A percentile compares a stretch with the other conserved stretches of the same genome.
Conservation (phyloP, 1,140 invertebrate species). For the Oncopodura yosiiana region DNA sequence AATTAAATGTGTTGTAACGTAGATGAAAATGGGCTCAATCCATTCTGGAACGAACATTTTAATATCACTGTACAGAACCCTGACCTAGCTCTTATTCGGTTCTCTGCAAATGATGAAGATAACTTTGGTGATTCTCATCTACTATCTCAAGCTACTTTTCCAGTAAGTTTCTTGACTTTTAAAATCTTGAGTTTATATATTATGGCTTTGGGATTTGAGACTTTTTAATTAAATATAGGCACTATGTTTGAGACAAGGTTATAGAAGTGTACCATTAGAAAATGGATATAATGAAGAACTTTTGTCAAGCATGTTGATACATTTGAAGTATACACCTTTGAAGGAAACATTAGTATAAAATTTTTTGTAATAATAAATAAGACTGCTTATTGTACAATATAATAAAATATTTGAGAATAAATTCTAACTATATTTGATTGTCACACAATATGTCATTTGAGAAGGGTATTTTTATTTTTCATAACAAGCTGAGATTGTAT, state of each 20-base stretch:
- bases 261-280: conserved; percentile 79
- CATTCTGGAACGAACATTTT: conserved; percentile 82
- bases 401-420: too few species aligned
- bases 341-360: too few species aligned
- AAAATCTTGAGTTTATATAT: background rate
- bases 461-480: too few species aligned
- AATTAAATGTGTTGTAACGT: background rate
- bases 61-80: conserved; percentile 79
- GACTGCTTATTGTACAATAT: too few species aligned
- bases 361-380: too few species aligned
- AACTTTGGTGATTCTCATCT: conserved; percentile 95
- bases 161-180: conserved; percentile 46
- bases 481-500: too few species aligned
- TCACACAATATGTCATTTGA: too few species aligned
- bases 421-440: too few species aligned
- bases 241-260: conserved; percentile 50
- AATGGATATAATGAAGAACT: conserved; percentile 88
- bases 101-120: conserved; percentile 91
- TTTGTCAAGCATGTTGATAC: conserved; percentile 75
- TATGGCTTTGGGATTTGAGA: background rate
- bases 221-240: background rate
- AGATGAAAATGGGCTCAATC: conserved; percentile 95
- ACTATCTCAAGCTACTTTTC: conserved; percentile 90
- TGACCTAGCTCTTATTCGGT: conserved; percentile 76
- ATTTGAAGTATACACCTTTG: conserved; percentile 49